Evolutionary conservation across 2,113 vertebrate genomes (phyloP), one percentile per base, ranked within the genome.

Genomic region (Herpetotheres cachinnans): DNA sequence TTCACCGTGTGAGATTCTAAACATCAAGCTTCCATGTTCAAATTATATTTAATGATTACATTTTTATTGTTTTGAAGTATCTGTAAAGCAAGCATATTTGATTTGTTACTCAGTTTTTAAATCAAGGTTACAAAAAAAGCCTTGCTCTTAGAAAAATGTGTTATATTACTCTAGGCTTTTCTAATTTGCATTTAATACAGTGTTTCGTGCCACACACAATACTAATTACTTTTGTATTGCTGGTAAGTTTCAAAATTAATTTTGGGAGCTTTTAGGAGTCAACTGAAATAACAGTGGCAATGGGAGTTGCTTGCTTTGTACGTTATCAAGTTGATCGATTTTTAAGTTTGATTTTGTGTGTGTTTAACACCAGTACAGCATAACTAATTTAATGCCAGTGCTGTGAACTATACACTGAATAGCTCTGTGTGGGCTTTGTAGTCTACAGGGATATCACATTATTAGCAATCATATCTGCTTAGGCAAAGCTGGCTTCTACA

Each of bases 401-500:
- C 98, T 99, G 98, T 99, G 99, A 99, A 99, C 99, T 99, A 98
- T 98, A 98, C 98, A 98, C 98, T 99, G 99, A 99, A 99, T 99
- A 98, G 99, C 98, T 98, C 98, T 98, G 98, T 98, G 98, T 98
- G 98, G 98, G 98, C 98, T 98, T 99, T 99, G 98, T 98, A 99
- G 99, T 99, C 99, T 99, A 99, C 97, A 98, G 99, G 99, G 99
- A 99, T 99, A 99, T 99, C 99, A 99, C 99, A 99, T 99, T 99
- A 99, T 99, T 99, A 99, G 99, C 99, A 99, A 99, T 99, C 99
- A 99, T 99, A 99, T 99, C 99, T 99, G 99, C 99, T 99, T 99
- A 99, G 99, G 99, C 99, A 99, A 99, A 99, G 99, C 99, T 99
- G 99, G 99, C 99, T 99, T 99, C 99, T 99, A 99, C 99, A 99